Evolutionary conservation across 2,113 vertebrate genomes (phyloP).

Genomic region (Leptodactylus fuscus): DNA sequence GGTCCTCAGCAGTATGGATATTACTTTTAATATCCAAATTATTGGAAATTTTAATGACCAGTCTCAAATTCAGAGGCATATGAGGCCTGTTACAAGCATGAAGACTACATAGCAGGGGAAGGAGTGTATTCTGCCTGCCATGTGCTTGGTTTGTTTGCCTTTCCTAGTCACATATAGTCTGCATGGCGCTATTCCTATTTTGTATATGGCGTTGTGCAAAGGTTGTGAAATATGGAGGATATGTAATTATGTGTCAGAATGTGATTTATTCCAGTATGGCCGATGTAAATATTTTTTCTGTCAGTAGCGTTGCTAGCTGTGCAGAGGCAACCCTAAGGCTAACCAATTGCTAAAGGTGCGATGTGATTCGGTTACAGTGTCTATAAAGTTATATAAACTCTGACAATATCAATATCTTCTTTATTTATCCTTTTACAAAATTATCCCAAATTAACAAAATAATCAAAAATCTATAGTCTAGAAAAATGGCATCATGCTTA

Average conservation of each 20-base stretch:
- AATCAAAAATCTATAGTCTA: too few relatives aligned
- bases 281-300: background rate
- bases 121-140: background rate
- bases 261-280: background rate
- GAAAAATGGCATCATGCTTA: too few relatives aligned
- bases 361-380: too few relatives aligned
- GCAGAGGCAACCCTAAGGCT: background rate
- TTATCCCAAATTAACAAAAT: too few relatives aligned
- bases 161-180: background rate
- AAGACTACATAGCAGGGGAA: background rate
- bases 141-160: background rate
- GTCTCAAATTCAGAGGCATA: too few relatives aligned
- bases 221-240: background rate
- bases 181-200: background rate
- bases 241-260: background rate
- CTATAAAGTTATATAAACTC: too few relatives aligned
- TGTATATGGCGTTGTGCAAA: background rate
- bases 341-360: background rate
- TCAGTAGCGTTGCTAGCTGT: background rate
- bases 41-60: too few relatives aligned
- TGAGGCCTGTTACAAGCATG: background rate
- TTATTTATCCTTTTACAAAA: too few relatives aligned
- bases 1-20: too few relatives aligned
- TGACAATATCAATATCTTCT: too few relatives aligned
- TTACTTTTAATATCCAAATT: too few relatives aligned